Conservation (phyloP, 2,113 vertebrate genomes). For the Corythaeola cristata region DNA sequence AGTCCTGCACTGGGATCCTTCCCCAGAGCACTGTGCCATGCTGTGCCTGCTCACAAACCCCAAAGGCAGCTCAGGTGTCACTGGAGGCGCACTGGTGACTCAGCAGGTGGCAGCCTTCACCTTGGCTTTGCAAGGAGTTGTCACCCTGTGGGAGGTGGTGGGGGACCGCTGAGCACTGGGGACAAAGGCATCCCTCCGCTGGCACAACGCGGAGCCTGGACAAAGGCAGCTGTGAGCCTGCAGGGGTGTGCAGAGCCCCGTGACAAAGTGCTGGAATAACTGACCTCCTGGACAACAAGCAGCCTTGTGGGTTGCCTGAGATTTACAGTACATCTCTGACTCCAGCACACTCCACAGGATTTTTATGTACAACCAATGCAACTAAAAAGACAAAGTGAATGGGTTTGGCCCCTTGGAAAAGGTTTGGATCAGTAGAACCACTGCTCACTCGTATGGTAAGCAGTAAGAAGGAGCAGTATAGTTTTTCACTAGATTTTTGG, state of each 20-base stretch:
- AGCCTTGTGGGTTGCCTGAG: neutral
- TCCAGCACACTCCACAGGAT: neutral
- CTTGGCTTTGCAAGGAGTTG: neutral
- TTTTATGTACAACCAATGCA: neutral
- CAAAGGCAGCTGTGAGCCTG: neutral
- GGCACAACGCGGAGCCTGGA: neutral
- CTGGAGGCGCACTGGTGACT: neutral
- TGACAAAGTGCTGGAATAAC: neutral
- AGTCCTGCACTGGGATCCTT: neutral
- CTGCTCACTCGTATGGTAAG: neutral
- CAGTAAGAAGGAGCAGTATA: neutral
- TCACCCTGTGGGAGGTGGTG: neutral
- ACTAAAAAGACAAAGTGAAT: neutral
- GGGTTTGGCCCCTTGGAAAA: neutral
- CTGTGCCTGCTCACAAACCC: neutral
- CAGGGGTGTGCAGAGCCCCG: neutral
- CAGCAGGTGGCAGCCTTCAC: constrained; percentile 62
- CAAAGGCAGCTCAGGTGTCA: neutral
- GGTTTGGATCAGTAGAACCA: neutral
- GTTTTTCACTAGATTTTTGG: neutral
- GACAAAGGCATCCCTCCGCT: neutral
- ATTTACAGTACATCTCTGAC: neutral
- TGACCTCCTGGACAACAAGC: neutral
- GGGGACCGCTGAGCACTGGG: neutral
- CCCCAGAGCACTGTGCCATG: neutral